Percentiles rank a stretch among this genome's conserved stretches.
These are phyloP conservation scores for Lanistes nyassanus DNA, from an alignment of 1,140 invertebrate genomes.

Conservation along the genomic window DNA sequence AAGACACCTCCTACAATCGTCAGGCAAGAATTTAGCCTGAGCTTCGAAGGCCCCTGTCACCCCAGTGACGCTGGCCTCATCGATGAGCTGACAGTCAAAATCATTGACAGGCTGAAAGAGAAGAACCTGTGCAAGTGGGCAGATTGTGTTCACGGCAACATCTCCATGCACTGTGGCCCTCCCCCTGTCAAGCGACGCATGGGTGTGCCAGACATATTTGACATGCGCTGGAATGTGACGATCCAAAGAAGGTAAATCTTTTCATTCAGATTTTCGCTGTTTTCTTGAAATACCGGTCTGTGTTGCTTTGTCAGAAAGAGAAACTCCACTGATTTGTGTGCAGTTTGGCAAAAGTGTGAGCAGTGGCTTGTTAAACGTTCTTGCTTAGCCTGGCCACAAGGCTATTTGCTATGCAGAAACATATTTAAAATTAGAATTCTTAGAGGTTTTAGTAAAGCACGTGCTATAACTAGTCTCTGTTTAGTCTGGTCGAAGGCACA, in stretches of 20 bases:
- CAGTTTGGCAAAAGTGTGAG: too few species aligned
- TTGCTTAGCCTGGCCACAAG: too few species aligned
- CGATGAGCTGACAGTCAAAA: slow-evolving; percentile 27
- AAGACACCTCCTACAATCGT: slow-evolving; percentile 37
- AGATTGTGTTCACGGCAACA: slow-evolving; percentile 37
- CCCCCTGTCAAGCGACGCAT: slow-evolving; percentile 22
- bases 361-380: too few species aligned
- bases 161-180: slow-evolving; percentile 39
- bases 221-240: slow-evolving; percentile 47
- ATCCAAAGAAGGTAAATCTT: slow-evolving; percentile 25
- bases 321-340: too few species aligned
- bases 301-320: too few species aligned
- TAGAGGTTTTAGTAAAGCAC: too few species aligned
- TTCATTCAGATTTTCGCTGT: too few species aligned
- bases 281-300: background rate
- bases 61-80: slow-evolving; percentile 33
- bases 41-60: slow-evolving; percentile 43
- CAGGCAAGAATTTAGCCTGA: slow-evolving; percentile 41
- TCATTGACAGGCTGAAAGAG: slow-evolving; percentile 36
- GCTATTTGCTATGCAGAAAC: too few species aligned
- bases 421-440: too few species aligned
- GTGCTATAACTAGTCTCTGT: too few species aligned
- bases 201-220: slow-evolving; percentile 32
- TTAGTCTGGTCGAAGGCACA: too few species aligned
- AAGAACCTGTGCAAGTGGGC: slow-evolving; percentile 38